Percentiles rank a stretch among this genome's conserved stretches.
These are phyloP conservation scores for Etheostoma cragini DNA, from an alignment of 2,113 vertebrate genomes.

Conservation along the genomic window DNA sequence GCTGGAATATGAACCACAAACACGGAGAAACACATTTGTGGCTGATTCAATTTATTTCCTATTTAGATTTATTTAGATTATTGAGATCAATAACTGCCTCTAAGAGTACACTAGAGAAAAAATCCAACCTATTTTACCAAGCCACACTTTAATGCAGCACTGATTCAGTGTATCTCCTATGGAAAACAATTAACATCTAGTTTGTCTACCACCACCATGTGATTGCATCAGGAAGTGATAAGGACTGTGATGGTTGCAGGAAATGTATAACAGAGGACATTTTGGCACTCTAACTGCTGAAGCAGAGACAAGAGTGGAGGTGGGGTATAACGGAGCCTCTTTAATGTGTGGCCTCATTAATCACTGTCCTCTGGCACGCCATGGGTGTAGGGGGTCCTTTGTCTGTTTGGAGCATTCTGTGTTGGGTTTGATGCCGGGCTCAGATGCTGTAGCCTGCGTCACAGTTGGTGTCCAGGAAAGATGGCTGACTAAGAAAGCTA, in stretches of 20 bases:
- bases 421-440: slow-evolving; percentile 55
- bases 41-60: background rate
- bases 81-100: background rate
- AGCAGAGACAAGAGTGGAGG: slow-evolving; percentile 64
- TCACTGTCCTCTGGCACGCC: slow-evolving; percentile 72
- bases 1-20: no score
- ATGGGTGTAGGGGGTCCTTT: slow-evolving; percentile 61
- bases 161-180: background rate
- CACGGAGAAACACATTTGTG: background rate
- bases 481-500: slow-evolving; percentile 27
- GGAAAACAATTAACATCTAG: slow-evolving; percentile 37
- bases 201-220: background rate
- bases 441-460: slow-evolving; percentile 36
- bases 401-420: slow-evolving; percentile 64
- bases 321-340: slow-evolving; percentile 70
- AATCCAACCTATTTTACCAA: background rate
- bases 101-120: background rate
- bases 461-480: slow-evolving; percentile 39
- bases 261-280: slow-evolving; percentile 63
- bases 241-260: slow-evolving; percentile 49
- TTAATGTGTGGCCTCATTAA: slow-evolving; percentile 79
- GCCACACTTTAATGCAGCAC: background rate
- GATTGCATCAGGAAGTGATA: slow-evolving; percentile 42
- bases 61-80: no score
- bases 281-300: slow-evolving; percentile 45